Evolutionary conservation across 2,888 invertebrate genomes (phyloP), one percentile per base, ranked within the genome.

Genomic region (Spisula subtruncata): DNA sequence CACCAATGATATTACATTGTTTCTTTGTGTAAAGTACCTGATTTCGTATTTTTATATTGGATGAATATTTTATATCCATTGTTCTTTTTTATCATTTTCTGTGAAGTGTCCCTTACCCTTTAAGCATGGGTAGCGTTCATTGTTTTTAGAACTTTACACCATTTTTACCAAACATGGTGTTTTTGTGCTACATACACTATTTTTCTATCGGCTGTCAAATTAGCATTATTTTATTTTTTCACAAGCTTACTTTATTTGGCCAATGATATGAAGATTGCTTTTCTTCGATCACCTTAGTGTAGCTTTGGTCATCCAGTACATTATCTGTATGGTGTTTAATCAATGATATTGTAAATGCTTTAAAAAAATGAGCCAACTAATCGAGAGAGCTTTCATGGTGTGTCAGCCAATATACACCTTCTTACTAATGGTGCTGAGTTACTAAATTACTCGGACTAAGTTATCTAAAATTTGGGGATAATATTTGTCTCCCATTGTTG

Each of bases 1-100:
- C 25, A n/a, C n/a, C 25, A 6, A 66, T n/a, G 0, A 66, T 66
- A 12, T 66, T 66, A 66, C 25, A 25, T 66, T 66, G 60, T 10
- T 25, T 66, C 25, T 66, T 66, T 66, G 60, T 66, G 60, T 66
- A 66, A 66, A 25, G 60, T 66, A 25, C n/a, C 60, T 66, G 60
- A 66, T 66, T 66, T 66, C 25, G 25, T 25, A 25, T 8, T 25
- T 25, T 66, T 66, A 10, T 66, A 66, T 66, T 66, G 5, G 14
- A 51, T 51, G 60, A 10, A 66, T 66, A 66, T 66, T 25, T 66
- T 66, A n/a, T n/a, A 66, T 25, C 20, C 60, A 66, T 25, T n/a
- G 60, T 66, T 66, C 25, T 25, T 66, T 66, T 18, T 66, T 66
- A 6, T 66, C 20, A 25, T 25, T 66, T 66, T 25, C 25, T 66